Conservation (phyloP, 2,888 invertebrate genomes). For the Pheosia tremula region DNA sequence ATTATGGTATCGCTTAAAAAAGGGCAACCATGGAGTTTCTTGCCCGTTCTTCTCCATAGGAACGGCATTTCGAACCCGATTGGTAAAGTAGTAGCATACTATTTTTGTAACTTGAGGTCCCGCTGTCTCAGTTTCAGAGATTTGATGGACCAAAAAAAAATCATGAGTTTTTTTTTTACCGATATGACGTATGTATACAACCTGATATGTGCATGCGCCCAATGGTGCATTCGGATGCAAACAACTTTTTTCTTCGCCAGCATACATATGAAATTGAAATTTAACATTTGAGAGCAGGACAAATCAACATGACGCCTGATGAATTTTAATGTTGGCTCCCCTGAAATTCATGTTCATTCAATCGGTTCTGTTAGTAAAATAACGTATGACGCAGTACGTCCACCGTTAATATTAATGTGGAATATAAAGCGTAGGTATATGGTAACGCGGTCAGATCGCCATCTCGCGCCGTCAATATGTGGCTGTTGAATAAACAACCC, state of each 20-base stretch:
- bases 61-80: too few relatives aligned
- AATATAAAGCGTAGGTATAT: conserved; percentile 68
- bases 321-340: conserved; percentile 56
- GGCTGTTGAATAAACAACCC: conserved; percentile 39
- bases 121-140: too few relatives aligned
- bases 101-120: too few relatives aligned
- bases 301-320: conserved; percentile 42
- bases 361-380: conserved; percentile 66
- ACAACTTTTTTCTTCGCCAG: conserved; percentile 20
- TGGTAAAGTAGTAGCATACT: too few relatives aligned
- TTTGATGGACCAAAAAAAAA: too few relatives aligned
- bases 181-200: neutral
- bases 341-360: conserved; percentile 58
- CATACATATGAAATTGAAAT: conserved; percentile 36
- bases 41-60: too few relatives aligned
- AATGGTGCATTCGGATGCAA: conserved; percentile 11
- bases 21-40: too few relatives aligned
- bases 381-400: conserved; percentile 65
- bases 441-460: conserved; percentile 46
- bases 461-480: conserved; percentile 34
- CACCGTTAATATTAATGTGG: conserved; percentile 78
- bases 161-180: too few relatives aligned
- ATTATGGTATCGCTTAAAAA: too few relatives aligned
- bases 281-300: conserved; percentile 32
- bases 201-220: neutral